Base-by-base conservation (phyloP, 2,113 vertebrate species). In the Noctilio leporinus region DNA sequence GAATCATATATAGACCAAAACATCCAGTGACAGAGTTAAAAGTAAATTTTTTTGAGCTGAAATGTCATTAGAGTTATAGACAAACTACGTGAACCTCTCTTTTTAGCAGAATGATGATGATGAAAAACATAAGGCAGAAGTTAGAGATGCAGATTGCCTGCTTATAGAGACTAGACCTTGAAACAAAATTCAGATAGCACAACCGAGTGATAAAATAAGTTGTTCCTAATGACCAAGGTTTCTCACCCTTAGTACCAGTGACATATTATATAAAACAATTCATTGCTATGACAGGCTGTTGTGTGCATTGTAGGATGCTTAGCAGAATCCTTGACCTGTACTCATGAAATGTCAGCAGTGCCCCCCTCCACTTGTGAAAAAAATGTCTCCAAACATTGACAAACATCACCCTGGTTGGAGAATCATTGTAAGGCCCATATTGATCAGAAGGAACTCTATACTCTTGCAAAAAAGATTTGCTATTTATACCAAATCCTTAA, bases 41-140 rank as follows among this genome's bases (percentile, higher is more conserved):
- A 67, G 45, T 59, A 90, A 73, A 51, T 83, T 84, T 70, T 73
- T 35, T 86, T 81, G 24, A 45, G 47, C 10, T 89, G 62, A 93
- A 87, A 51, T 80, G 5, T 76, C 28, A 35, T 43, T n/a, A 28
- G 17, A 91, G 67, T 94, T 70, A 77, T 0, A 55, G 40, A 2
- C 49, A 70, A 73, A 40, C 33, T 15, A 69, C n/a, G 33, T 72
- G 30, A 93, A 20, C 14, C 17, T 28, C 7, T 93, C 26, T 85
- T 70, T 80, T 26, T 77, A n/a, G 64, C 62, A 82, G 28, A 78
- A 78, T 3, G 5, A 1, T 9, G 22, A 28, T 43, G 30, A 75
- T 51, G n/a, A 70, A 64, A 70, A 75, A 59, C 4, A 28, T 67
- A 17, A 69, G 43, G 3, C 30, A 76, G 67, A 83, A 49, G 2